Percentiles rank a stretch among this genome's conserved stretches.
phyloP scores from a whole-genome alignment of 2,113 vertebrate species.

The Hemichromis elongatus region DNA sequence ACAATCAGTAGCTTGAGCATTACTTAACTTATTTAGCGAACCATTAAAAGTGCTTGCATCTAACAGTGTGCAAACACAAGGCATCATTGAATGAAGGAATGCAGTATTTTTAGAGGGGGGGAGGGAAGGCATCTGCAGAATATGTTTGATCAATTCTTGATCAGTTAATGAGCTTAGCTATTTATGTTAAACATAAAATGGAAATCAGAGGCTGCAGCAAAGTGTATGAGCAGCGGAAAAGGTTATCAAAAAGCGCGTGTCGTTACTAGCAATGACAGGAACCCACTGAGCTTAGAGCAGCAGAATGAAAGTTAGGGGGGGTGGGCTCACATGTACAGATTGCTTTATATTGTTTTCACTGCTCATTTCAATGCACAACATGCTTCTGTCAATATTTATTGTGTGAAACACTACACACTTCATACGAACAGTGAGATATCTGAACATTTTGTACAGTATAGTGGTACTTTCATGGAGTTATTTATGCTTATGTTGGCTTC shows the following conservation, averaged over 20 bases:
- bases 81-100: not conserved
- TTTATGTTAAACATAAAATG: slow-evolving; percentile 50
- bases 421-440: not conserved
- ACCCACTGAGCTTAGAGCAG: not conserved
- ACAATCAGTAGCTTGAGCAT: not conserved
- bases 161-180: slow-evolving; percentile 12
- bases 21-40: not conserved
- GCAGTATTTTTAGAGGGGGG: not conserved
- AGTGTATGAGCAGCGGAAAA: not conserved
- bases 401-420: slow-evolving; percentile 61
- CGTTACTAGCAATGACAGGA: not conserved
- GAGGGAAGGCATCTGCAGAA: not conserved
- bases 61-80: not conserved
- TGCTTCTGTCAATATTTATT: slow-evolving; percentile 48
- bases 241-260: not conserved
- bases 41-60: not conserved
- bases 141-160: slow-evolving; percentile 23
- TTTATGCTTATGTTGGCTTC: slow-evolving; percentile 47
- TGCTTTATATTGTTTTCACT: not conserved
- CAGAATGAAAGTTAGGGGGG: not conserved
- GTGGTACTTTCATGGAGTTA: slow-evolving; percentile 45
- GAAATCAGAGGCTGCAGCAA: not conserved
- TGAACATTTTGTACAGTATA: slow-evolving; percentile 44
- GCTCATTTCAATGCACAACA: not conserved
- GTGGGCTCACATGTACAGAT: not conserved